Percentiles rank a stretch among this genome's conserved stretches.
Evolutionary conservation across 2,113 vertebrate species (phyloP).

Genomic region (Eurypyga helias): DNA sequence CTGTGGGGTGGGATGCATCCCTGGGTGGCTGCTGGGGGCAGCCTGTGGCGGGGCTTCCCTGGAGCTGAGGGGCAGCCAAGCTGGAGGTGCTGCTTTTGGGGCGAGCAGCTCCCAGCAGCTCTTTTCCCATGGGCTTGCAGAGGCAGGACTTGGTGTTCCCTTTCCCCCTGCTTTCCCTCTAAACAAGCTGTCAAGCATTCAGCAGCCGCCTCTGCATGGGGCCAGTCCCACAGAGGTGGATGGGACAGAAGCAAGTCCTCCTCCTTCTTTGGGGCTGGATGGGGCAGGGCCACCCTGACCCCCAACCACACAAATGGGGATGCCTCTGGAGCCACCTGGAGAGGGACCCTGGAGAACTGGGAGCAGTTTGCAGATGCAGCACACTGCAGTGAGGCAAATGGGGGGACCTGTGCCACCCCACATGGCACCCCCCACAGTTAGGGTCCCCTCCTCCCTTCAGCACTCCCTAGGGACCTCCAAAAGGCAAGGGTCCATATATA

Average conservation of each 20-base stretch:
- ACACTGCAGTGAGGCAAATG: background rate
- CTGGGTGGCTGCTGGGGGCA: background rate
- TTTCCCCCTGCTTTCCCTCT: background rate
- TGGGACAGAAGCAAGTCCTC: background rate
- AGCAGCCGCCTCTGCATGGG: background rate
- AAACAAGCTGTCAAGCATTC: background rate
- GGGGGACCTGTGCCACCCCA: background rate
- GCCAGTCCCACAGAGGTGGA: rapidly evolving
- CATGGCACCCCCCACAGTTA: background rate
- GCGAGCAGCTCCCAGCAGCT: background rate
- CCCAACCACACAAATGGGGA: rapidly evolving
- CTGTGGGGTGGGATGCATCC: background rate
- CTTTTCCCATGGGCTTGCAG: background rate
- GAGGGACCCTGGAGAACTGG: rapidly evolving
- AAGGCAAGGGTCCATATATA: background rate
- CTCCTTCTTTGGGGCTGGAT: background rate
- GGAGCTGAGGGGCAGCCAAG: background rate
- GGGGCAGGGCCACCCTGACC: background rate
- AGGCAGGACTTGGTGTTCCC: background rate
- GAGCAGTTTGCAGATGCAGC: background rate
- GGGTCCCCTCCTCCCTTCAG: no score
- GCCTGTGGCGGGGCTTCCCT: background rate
- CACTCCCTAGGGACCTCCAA: background rate
- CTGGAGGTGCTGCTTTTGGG: background rate
- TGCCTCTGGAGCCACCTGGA: rapidly evolving